Percentiles rank a stretch among this genome's conserved stretches.
Conservation (phyloP, 2,888 invertebrate species). For the Orchesella flavescens region DNA sequence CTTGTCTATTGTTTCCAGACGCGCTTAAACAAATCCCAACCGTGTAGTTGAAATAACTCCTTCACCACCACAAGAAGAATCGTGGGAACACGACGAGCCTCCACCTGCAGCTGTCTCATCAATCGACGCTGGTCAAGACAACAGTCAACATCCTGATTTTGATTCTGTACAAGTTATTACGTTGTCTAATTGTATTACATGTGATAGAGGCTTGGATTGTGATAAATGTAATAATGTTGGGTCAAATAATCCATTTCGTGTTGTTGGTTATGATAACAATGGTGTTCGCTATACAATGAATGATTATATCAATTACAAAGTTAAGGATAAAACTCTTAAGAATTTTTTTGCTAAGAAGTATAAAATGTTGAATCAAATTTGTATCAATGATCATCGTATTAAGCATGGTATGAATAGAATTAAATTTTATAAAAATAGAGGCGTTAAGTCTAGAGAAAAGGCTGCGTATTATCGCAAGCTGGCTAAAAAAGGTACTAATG, state of each 20-base stretch:
- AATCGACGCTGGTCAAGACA: too few species aligned
- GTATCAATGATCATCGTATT: constrained; percentile 30
- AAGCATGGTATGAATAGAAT: neutral
- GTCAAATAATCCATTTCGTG: constrained; percentile 23
- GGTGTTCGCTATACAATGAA: constrained; percentile 17
- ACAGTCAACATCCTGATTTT: too few species aligned
- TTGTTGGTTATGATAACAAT: constrained; percentile 18
- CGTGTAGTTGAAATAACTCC: too few species aligned
- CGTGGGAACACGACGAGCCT: too few species aligned
- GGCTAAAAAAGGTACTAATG: too few species aligned
- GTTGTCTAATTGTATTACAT: constrained; percentile 29
- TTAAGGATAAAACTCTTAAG: constrained; percentile 22
- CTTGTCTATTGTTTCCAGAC: neutral
- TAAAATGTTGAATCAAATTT: constrained; percentile 4
- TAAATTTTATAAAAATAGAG: neutral
- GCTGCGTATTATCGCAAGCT: too few species aligned
- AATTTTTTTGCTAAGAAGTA: constrained; percentile 24
- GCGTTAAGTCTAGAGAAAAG: neutral
- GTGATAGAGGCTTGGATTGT: constrained; percentile 20
- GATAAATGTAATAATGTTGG: neutral
- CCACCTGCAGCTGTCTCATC: too few species aligned
- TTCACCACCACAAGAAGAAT: too few species aligned
- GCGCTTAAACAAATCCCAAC: neutral
- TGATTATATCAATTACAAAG: constrained; percentile 7
- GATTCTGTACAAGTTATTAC: too few species aligned